Evolutionary conservation across 2,797 vertebrate genomes (phyloP), one percentile per base, ranked within the genome.

Genomic region (Chelidonichthys spinosus): DNA sequence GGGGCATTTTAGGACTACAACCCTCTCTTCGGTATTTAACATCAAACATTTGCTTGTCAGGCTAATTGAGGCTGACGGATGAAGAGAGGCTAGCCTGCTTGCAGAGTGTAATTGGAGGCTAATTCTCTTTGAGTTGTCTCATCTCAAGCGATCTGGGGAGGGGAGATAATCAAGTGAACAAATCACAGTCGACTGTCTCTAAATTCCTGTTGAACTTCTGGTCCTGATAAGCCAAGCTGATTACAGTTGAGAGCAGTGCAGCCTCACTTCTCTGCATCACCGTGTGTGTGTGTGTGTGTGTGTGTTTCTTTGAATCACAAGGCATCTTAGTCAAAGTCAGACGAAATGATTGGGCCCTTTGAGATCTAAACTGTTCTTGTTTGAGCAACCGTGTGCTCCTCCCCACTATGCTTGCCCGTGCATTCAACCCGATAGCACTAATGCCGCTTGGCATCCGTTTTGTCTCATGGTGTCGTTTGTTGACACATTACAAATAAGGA

Each of bases 21-120:
- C 73, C 77, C 79, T 86, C 83, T 93, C 91, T 94, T 92, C 88
- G 90, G 82, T 88, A 76, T 92, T 92, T 91, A 87, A 91, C 87
- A 89, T 91, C 71, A 89, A 92, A 92, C 83, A 83, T 91, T 88
- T 89, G 86, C 89, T 85, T 81, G 76, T 76, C 54, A 52, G 60
- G 74, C 84, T 91, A 90, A 91, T 91, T 92, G 85, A 83, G 76
- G 85, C 88, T 91, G 88, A 91, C 86, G 82, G 74, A 91, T 86
- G 87, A 89, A 81, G 81, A 81, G 76, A 86, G 69, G 86, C 72
- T 79, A 76, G 83, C 67, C 58, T 76, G 81, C 82, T 78, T 70
- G 58, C 79, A 17, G 73, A 76, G 86, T 82, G 69, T 91, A 92
- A 90, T 91, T 87, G 88, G 81, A 87, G 87, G 79, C 82, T 91